phyloP scores from a whole-genome alignment of 2,797 vertebrate genomes.

The Lemur catta region DNA sequence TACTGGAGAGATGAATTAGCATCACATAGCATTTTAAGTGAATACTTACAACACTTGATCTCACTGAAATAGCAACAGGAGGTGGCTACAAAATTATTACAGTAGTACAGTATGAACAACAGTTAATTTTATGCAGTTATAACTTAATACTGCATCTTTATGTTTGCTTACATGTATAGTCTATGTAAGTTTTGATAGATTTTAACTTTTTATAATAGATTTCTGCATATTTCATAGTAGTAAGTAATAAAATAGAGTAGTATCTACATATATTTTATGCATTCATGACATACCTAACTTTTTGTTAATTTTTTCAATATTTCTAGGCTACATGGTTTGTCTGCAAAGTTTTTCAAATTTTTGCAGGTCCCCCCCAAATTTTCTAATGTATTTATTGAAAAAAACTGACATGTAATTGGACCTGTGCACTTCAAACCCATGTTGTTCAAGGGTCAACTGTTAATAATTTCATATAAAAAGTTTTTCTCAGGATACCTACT shows the following conservation, averaged over 20 bases:
- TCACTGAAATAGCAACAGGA: not conserved
- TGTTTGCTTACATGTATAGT: not conserved
- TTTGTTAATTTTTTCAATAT: not conserved
- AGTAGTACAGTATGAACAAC: not conserved
- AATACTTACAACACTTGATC: not conserved
- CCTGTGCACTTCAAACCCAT: not conserved
- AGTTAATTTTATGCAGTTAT: not conserved
- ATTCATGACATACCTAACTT: not conserved
- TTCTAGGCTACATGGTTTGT: not conserved
- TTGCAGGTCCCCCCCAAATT: not conserved
- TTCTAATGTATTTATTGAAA: not conserved
- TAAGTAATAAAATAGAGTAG: not conserved
- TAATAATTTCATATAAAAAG: not conserved
- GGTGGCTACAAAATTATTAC: not conserved
- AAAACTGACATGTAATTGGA: not conserved
- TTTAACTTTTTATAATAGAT: not conserved
- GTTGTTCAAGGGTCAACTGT: not conserved
- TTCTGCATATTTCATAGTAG: not conserved
- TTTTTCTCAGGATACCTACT: not conserved
- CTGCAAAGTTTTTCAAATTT: not conserved
- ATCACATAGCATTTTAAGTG: not conserved
- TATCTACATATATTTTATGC: not conserved
- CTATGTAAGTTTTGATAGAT: not conserved
- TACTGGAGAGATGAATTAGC: not conserved
- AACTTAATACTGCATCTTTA: not conserved